These are phyloP conservation scores for Choreutis nemorana DNA, from an alignment of 2,888 invertebrate species.

Conservation along the genomic window DNA sequence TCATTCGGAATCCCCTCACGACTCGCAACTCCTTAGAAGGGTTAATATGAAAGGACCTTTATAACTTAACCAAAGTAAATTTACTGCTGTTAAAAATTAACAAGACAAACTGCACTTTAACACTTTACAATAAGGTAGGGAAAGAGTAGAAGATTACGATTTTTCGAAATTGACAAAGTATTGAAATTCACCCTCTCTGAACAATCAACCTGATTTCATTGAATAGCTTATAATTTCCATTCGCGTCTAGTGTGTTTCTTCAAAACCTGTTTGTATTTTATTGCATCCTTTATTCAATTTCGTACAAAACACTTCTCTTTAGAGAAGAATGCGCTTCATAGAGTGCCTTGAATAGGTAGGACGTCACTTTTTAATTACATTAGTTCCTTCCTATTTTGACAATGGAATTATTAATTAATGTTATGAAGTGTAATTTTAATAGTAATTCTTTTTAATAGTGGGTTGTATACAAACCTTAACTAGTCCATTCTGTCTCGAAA, in stretches of 20 bases:
- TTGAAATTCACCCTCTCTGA: constrained; percentile 16
- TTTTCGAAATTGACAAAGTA: constrained; percentile 11
- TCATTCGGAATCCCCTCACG: constrained; percentile 21
- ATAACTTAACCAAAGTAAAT: constrained; percentile 6
- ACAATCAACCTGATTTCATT: constrained; percentile 18
- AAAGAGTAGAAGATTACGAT: background rate
- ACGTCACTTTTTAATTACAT: too few species aligned
- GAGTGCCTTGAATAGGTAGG: too few species aligned
- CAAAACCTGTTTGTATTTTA: constrained; percentile 29
- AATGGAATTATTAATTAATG: too few species aligned
- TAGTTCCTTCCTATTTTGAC: too few species aligned
- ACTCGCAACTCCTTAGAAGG: constrained; percentile 16
- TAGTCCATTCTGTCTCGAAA: too few species aligned
- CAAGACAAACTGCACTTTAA: constrained; percentile 7
- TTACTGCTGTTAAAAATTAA: background rate
- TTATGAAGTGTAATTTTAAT: too few species aligned
- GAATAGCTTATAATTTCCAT: constrained; percentile 31
- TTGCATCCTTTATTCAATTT: constrained; percentile 19
- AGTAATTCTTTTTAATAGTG: too few species aligned
- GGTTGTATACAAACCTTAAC: too few species aligned
- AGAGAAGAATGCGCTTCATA: too few species aligned
- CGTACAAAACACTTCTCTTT: constrained; percentile 16
- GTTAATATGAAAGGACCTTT: constrained; percentile 24
- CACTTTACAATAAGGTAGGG: constrained; percentile 5
- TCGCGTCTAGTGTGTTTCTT: constrained; percentile 18